Conservation (phyloP, 2,113 vertebrate genomes). For the Chitala chitala region DNA sequence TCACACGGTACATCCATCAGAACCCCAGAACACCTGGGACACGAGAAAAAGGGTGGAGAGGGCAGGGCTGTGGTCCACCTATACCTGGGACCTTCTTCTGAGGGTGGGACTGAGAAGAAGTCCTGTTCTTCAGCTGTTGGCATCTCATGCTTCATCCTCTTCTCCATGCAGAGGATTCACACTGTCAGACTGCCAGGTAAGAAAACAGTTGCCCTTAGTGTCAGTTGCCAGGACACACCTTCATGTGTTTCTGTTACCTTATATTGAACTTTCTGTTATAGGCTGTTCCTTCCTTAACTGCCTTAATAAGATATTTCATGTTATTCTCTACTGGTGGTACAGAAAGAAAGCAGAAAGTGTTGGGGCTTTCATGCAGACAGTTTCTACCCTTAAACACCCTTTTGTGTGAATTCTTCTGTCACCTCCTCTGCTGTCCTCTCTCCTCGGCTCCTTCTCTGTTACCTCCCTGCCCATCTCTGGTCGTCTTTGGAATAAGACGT, state of each 20-base stretch:
- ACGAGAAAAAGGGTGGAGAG: background rate
- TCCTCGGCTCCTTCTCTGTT: background rate
- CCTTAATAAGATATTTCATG: background rate
- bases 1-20: background rate
- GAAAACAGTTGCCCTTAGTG: background rate
- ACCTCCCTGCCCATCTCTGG: background rate
- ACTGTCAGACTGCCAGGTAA: constrained; percentile 7
- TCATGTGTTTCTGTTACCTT: background rate
- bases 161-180: background rate
- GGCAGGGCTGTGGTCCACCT: background rate
- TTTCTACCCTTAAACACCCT: background rate
- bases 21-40: background rate
- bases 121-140: background rate
- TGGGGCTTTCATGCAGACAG: background rate
- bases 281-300: background rate
- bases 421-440: background rate
- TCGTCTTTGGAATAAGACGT: background rate
- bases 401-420: background rate
- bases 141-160: constrained; percentile 8
- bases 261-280: background rate
- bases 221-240: background rate
- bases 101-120: background rate
- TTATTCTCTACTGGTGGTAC: background rate
- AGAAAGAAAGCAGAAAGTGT: background rate
- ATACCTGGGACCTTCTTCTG: background rate